Conservation (phyloP, 2,113 vertebrate genomes). For the Alexandromys fortis region DNA sequence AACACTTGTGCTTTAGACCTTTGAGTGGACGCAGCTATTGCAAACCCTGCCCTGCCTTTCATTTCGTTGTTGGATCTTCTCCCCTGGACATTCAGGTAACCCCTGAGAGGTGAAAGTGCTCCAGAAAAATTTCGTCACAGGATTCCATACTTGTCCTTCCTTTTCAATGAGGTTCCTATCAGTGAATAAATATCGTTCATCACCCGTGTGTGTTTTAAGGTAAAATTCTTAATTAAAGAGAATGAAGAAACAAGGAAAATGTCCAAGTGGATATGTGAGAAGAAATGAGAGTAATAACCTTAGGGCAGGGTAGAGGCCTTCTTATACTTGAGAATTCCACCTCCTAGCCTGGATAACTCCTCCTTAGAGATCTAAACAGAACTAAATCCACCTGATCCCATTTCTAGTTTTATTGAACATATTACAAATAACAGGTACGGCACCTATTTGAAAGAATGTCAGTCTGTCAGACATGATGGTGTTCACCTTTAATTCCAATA, state of each 20-base stretch:
- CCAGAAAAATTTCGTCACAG: background rate
- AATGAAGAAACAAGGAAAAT: constrained; percentile 18
- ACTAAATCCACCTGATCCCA: background rate
- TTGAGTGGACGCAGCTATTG: background rate
- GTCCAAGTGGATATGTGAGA: background rate
- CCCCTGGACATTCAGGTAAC: background rate
- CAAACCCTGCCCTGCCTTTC: background rate
- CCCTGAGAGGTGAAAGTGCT: background rate
- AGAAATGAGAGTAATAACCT: constrained; percentile 15
- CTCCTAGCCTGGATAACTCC: background rate
- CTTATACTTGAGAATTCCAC: background rate
- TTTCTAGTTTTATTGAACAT: background rate
- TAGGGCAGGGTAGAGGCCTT: background rate
- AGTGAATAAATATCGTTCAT: background rate
- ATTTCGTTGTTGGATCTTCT: background rate
- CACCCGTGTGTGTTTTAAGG: background rate
- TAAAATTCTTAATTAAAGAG: constrained; percentile 13
- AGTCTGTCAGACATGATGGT: too few species aligned
- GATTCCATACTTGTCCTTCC: background rate
- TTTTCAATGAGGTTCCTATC: background rate
- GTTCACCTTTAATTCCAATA: background rate
- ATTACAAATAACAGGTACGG: background rate
- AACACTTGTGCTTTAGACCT: background rate
- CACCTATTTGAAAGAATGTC: background rate
- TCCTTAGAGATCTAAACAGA: background rate